A percentile compares a stretch with the other conserved stretches of the same genome.
phyloP scores from a whole-genome alignment of 2,113 vertebrate genomes.

The Acrocephalus kingi region DNA sequence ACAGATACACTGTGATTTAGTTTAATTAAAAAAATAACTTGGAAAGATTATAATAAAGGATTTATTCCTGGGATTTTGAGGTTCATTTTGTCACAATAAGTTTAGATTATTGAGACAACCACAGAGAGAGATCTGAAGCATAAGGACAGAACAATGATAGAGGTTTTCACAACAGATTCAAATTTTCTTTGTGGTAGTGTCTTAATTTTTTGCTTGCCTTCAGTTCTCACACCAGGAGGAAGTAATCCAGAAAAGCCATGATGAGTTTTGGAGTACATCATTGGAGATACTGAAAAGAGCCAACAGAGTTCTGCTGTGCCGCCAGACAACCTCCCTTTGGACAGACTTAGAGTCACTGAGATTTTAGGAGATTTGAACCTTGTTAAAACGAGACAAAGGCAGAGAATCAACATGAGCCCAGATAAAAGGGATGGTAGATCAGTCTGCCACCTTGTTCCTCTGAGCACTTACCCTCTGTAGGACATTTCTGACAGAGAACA shows the following conservation, averaged over 20 bases:
- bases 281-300: neutral
- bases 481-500: neutral
- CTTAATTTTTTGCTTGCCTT: neutral
- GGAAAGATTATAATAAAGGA: neutral
- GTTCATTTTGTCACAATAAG: neutral
- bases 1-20: neutral
- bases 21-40: neutral
- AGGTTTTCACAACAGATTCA: neutral
- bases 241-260: neutral
- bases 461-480: neutral
- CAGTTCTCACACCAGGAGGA: neutral
- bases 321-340: neutral
- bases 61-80: neutral
- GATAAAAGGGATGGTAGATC: neutral
- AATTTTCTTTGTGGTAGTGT: neutral
- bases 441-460: rapidly evolving
- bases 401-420: neutral
- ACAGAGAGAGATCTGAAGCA: neutral
- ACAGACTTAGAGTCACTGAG: neutral
- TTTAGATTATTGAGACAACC: neutral
- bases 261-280: neutral
- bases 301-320: neutral
- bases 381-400: neutral
- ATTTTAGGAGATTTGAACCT: neutral
- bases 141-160: neutral